Base-by-base conservation (phyloP, 2,113 vertebrate genomes). In the Perognathus longimembris region DNA sequence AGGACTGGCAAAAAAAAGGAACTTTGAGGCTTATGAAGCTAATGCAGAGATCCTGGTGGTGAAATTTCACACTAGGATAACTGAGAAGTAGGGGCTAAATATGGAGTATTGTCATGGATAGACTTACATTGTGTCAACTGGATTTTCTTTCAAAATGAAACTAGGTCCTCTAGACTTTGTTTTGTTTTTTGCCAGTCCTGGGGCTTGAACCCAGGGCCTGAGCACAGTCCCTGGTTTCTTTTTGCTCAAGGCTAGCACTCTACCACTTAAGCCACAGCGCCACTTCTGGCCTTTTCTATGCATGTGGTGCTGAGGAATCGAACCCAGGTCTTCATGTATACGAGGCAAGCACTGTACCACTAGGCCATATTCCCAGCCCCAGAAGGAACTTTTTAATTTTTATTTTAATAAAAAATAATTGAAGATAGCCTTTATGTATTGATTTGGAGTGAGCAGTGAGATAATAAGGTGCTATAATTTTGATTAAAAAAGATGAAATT, bases 41-140 rank as follows among this genome's bases (percentile, higher is more conserved):
- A 98, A 99, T 3, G 98, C 97, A 3, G 98, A 98, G 87, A 94
- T 97, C 66, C 94, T 99, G 38, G 98, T 98, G 2, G 98, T 99
- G 36, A 98, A 97, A 50, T 98, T 99, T 76, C 98, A 99, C 0
- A 86, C 97, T 0, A 98, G 98, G 12, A 97, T 99, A 54, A 98
- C 97, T 0, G 98, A 99, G 80, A 98, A 98, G 63, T 99, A 99
- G 98, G 98, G 98, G 6, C 95, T 99, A 66, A 98, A 99, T 95
- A 99, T 99, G 99, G 98, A 99, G 30, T 98, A 98, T 95, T 99
- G 99, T 92, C 97, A 99, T 82, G 99, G 98, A 15, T 99, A 99
- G 95, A 98, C 99, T 45, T 99, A 99, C 82, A 98, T 98, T 0
- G 98, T 98, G 61, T 98, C 98, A 10, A 98, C 98, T 3, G 97